Evolutionary conservation across 2,888 invertebrate genomes (phyloP), one percentile per base, ranked within the genome.

Genomic region (Dicyrtomina minuta): DNA sequence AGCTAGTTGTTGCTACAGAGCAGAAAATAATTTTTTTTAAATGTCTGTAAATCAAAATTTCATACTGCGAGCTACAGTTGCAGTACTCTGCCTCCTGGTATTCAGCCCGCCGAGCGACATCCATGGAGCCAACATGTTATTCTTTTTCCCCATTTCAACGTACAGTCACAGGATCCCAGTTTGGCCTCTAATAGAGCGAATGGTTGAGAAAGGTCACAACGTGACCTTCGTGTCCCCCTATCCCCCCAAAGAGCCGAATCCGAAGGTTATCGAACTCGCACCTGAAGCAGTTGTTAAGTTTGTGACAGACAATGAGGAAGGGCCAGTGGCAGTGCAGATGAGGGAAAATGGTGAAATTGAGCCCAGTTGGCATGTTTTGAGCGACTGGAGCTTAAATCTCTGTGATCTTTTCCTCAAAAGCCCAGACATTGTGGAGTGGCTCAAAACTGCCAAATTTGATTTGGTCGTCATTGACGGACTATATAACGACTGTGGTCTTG

Each of bases 191-290:
- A 70, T 68, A 12, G 60, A 66, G 43, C 12, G 39, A 24, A 66
- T 77, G 15, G 66, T 65, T 4, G 73, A 72, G 1, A 44, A 62
- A n/a, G 75, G 75, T 41, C 77, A 77, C 61, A 67, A 74, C 49
- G 71, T 77, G 0, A 77, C 77, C 6, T 77, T 73, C 56, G 20
- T 77, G 13, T 61, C 64, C 8, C 70, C 73, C 3, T 66, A 56
- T 43, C 44, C 49, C 15, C 65, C 70, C 6, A 70, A 70, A 39
- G 43, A 61, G n/a, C 53, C 53, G 8, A 60, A 65, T 49, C 76
- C 73, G 2, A 75, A 72, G 61, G 71, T 76, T 4, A 69, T 17
- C 5, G 73, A 73, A 51, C 43, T 73, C 13, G 43, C 55, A 8
- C 73, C 73, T 8, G 39, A 41, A 22, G 59, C 55, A 17, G 39